phyloP scores from a whole-genome alignment of 1,140 invertebrate genomes.

The Stenopsyche tienmushanensis region DNA sequence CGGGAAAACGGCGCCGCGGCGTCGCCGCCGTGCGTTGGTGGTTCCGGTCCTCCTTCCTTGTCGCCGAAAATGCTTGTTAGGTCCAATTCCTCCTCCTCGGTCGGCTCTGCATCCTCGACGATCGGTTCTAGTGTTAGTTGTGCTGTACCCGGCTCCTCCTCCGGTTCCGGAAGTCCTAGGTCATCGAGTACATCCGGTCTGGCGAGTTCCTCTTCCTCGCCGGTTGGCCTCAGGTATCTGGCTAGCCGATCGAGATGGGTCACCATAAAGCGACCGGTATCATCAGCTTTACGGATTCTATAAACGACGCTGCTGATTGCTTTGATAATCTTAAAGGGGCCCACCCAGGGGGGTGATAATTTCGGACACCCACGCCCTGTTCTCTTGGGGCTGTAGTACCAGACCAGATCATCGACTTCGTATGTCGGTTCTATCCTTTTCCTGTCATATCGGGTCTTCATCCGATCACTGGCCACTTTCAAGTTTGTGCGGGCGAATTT shows the following conservation, averaged over 20 bases:
- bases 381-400: neutral
- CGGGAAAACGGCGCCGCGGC: too few relatives aligned
- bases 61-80: too few relatives aligned
- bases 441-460: neutral
- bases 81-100: too few relatives aligned
- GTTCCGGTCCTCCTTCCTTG: too few relatives aligned
- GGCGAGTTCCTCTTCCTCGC: too few relatives aligned
- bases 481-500: neutral
- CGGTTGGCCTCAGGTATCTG: neutral
- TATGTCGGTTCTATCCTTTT: neutral
- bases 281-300: neutral
- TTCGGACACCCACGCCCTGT: neutral
- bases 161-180: too few relatives aligned
- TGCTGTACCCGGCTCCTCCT: too few relatives aligned
- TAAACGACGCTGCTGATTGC: neutral
- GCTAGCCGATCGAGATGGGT: neutral
- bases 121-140: too few relatives aligned
- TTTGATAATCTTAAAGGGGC: neutral
- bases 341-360: neutral
- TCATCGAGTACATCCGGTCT: too few relatives aligned
- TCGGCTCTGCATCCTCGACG: too few relatives aligned
- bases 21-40: too few relatives aligned
- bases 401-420: neutral
- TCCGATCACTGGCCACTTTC: neutral
- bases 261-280: neutral